Conservation (phyloP, 2,113 vertebrate species). For the Patagioenas fasciata region DNA sequence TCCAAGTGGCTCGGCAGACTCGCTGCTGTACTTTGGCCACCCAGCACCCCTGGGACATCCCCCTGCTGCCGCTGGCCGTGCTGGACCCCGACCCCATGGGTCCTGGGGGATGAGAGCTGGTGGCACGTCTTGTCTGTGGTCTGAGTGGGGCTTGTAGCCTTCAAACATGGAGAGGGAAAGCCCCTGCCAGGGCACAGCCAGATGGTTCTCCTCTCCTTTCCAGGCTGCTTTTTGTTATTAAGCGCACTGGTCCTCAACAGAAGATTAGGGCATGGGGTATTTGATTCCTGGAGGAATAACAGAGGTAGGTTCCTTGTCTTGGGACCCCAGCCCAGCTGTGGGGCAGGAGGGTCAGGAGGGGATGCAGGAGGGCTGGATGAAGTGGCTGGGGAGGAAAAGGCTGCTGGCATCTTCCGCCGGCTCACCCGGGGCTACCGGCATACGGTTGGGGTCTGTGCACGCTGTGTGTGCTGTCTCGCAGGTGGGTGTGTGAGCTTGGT, state of each 20-base stretch:
- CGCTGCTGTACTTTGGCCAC: not conserved
- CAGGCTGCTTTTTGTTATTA: not conserved
- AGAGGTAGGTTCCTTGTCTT: not conserved
- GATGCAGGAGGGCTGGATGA: not conserved
- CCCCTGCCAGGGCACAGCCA: rapidly evolving
- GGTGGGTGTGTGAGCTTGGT: not conserved
- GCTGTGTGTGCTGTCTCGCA: rapidly evolving
- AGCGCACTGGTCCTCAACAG: not conserved
- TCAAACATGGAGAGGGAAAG: not conserved
- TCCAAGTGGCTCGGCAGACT: conserved; percentile 1
- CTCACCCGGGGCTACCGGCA: not conserved
- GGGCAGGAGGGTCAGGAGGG: not conserved
- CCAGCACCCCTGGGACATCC: not conserved
- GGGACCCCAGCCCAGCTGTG: not conserved
- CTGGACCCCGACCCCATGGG: rapidly evolving
- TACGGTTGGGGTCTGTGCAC: rapidly evolving
- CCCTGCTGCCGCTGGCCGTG: rapidly evolving
- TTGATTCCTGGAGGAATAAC: not conserved
- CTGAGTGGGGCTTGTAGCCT: not conserved
- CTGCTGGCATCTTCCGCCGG: not conserved
- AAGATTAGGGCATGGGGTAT: rapidly evolving
- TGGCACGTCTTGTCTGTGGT: not conserved
- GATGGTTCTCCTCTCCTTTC: rapidly evolving
- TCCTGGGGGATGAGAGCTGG: not conserved
- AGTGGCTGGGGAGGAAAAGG: not conserved